A percentile compares a stretch with the other conserved stretches of the same genome.
Conservation (phyloP, 2,888 invertebrate genomes). For the Microplitis manilae region DNA sequence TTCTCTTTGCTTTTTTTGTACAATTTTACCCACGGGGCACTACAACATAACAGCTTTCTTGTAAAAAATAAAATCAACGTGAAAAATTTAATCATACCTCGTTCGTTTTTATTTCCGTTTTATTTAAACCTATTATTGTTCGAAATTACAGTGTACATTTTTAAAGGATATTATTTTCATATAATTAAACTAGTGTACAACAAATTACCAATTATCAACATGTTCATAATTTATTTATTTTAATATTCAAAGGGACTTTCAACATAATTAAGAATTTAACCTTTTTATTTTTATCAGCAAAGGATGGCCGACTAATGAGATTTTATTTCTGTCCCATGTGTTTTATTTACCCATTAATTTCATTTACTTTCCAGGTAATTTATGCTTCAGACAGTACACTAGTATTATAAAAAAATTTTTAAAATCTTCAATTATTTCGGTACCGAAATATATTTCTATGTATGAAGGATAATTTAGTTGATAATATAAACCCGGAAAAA, state of each 20-base stretch:
- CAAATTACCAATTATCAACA: too few species aligned
- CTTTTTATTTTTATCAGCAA: neutral
- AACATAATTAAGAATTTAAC: neutral
- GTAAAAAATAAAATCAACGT: constrained; percentile 13
- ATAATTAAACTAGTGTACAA: neutral
- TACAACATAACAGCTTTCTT: constrained; percentile 8
- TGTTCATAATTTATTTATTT: neutral
- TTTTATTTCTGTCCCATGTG: neutral
- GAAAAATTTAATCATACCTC: neutral
- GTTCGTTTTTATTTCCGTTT: neutral
- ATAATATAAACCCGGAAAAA: too few species aligned
- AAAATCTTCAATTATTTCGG: neutral
- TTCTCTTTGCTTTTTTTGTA: constrained; percentile 13
- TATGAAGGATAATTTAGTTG: too few species aligned
- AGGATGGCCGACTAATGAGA: neutral
- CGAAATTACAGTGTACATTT: neutral
- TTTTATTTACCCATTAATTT: neutral
- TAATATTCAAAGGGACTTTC: neutral
- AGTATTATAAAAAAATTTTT: neutral
- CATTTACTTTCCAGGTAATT: neutral
- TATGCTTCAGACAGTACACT: neutral
- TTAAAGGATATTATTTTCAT: neutral
- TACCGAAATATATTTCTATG: too few species aligned
- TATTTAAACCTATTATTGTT: neutral
- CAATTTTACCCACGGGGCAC: constrained; percentile 3